phyloP scores from a whole-genome alignment of 2,797 vertebrate genomes.

The Muscicapa comitata region DNA sequence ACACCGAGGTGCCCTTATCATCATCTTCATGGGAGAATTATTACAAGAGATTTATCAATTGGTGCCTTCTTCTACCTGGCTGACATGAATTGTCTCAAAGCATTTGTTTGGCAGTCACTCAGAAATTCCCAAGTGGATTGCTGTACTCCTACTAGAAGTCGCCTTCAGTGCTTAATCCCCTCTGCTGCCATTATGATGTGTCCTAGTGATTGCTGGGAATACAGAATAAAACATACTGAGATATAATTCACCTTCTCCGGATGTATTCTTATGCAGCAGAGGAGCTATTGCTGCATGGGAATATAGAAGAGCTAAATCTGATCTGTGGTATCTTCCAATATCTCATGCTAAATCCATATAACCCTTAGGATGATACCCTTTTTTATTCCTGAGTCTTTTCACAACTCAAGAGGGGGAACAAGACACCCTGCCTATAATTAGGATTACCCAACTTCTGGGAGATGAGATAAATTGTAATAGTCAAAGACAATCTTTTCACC shows the following conservation, averaged over 20 bases:
- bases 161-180: conserved; percentile 2
- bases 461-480: not conserved
- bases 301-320: not conserved
- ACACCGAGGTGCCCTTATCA: not conserved
- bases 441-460: not conserved
- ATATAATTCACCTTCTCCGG: not conserved
- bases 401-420: not conserved
- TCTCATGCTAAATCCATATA: not conserved
- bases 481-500: not conserved
- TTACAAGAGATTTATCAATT: not conserved
- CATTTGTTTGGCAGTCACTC: not conserved
- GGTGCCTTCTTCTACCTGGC: not conserved
- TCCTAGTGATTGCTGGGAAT: not conserved
- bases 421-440: not conserved
- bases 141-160: not conserved
- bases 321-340: not conserved
- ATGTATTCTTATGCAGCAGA: not conserved
- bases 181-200: not conserved
- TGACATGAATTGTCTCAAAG: not conserved
- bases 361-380: not conserved
- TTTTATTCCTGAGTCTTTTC: not conserved
- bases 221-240: not conserved
- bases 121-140: not conserved
- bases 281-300: not conserved
- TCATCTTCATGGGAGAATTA: not conserved